Percentiles rank a stretch among this genome's conserved stretches.
These are phyloP conservation scores for Idris sp. DNA, from an alignment of 1,140 invertebrate species.

Conservation along the genomic window DNA sequence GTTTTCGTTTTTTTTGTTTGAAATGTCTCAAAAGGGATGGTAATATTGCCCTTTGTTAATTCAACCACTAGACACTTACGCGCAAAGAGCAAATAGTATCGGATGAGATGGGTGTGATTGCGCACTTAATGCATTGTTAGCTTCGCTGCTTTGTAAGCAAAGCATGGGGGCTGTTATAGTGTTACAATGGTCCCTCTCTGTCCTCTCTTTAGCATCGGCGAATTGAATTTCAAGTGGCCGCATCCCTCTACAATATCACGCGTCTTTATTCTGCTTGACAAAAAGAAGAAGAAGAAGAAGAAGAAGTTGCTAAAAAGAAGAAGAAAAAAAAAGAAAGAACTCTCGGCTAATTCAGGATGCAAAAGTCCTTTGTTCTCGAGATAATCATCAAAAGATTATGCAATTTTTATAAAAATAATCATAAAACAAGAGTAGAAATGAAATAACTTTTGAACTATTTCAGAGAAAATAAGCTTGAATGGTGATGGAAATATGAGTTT, in stretches of 20 bases:
- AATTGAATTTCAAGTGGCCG: conserved; percentile 79
- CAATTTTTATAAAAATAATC: conserved; percentile 20
- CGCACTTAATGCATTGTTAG: conserved; percentile 79
- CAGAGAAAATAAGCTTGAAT: no score
- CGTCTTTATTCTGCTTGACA: conserved; percentile 71
- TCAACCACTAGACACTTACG: conserved; percentile 72
- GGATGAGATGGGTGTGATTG: conserved; percentile 79
- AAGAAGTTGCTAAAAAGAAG: conserved; percentile 36
- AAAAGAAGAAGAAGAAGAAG: conserved; percentile 13
- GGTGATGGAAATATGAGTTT: no score
- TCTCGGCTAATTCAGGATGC: conserved; percentile 53
- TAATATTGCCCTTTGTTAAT: conserved; percentile 68
- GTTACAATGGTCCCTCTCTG: conserved; percentile 73
- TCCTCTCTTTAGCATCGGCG: conserved; percentile 70
- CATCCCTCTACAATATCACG: conserved; percentile 76
- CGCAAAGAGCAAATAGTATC: conserved; percentile 79
- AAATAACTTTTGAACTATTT: no score
- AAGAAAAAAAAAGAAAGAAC: conserved; percentile 40
- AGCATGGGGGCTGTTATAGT: conserved; percentile 77
- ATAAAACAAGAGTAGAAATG: conserved; percentile 7
- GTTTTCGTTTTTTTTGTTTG: conserved; percentile 28
- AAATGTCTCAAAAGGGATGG: conserved; percentile 46
- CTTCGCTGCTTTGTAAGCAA: conserved; percentile 76
- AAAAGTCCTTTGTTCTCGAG: conserved; percentile 44
- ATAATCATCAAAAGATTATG: conserved; percentile 42